Percentiles rank a stretch among this genome's conserved stretches.
phyloP scores from a whole-genome alignment of 2,113 vertebrate species.

The Epinephelus fuscoguttatus region DNA sequence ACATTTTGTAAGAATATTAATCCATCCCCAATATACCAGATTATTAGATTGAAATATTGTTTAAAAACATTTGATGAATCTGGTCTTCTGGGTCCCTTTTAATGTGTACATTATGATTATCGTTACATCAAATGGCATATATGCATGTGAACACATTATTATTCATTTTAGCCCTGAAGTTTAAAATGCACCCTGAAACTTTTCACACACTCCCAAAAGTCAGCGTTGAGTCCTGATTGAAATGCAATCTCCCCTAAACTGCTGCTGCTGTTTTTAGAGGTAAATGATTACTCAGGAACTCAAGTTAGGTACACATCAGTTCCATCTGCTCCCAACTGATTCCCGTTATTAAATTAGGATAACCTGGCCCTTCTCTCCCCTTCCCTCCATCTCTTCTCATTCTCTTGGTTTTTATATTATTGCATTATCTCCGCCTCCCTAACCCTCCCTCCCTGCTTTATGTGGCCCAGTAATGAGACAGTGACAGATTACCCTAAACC shows the following conservation, averaged over 20 bases:
- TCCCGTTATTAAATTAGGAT: slow-evolving; percentile 68
- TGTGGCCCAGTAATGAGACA: slow-evolving; percentile 74
- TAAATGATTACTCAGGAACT: slow-evolving; percentile 29
- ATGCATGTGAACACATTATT: neutral
- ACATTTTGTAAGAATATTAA: too few relatives aligned
- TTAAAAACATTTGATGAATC: too few relatives aligned
- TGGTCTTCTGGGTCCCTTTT: too few relatives aligned
- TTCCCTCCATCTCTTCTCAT: slow-evolving; percentile 25
- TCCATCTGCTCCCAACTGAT: slow-evolving; percentile 58
- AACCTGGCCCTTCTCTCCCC: slow-evolving; percentile 50
- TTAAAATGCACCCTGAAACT: neutral
- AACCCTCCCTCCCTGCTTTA: slow-evolving; percentile 50
- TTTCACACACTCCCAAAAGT: neutral
- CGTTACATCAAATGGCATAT: neutral
- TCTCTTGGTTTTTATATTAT: slow-evolving; percentile 52
- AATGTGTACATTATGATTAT: neutral
- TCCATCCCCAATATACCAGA: too few relatives aligned
- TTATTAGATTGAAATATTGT: too few relatives aligned
- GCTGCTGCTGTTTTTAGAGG: slow-evolving; percentile 13
- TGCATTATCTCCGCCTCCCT: slow-evolving; percentile 65
- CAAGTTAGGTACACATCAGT: slow-evolving; percentile 42
- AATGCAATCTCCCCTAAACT: neutral
- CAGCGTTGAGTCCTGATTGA: neutral
- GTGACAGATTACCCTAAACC: slow-evolving; percentile 73
- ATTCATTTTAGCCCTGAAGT: neutral